phyloP scores from a whole-genome alignment of 2,113 vertebrate species.

The Gnathonemus longibarbis region DNA sequence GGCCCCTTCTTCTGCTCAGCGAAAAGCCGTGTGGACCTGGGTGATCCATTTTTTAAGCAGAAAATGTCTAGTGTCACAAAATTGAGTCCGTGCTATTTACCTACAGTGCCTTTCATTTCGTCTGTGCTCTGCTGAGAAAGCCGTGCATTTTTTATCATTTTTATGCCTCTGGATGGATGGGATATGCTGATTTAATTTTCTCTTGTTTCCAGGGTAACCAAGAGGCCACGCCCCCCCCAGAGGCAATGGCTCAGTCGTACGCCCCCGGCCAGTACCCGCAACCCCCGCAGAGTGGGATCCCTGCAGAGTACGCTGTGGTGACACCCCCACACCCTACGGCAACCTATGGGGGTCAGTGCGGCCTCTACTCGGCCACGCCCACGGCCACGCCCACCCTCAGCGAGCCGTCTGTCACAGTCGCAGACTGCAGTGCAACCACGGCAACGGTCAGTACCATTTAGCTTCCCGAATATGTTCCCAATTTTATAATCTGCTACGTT shows the following conservation, averaged over 20 bases:
- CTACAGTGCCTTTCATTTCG: neutral
- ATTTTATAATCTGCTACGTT: neutral
- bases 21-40: neutral
- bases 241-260: constrained; percentile 92
- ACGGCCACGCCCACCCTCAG: constrained; percentile 63
- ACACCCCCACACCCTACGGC: constrained; percentile 76
- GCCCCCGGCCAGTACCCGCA: constrained; percentile 82
- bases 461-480: neutral
- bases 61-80: constrained; percentile 9
- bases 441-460: constrained; percentile 72
- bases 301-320: constrained; percentile 69
- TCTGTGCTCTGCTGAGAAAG: neutral
- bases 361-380: constrained; percentile 84
- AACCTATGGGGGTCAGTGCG: constrained; percentile 84
- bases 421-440: constrained; percentile 73
- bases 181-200: constrained; percentile 4
- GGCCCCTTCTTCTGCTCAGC: neutral
- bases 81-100: constrained; percentile 3
- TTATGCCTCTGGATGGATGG: constrained; percentile 1
- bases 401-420: constrained; percentile 71
- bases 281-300: constrained; percentile 83
- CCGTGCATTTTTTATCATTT: neutral
- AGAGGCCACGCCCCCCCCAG: constrained; percentile 84
- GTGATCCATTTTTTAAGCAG: neutral
- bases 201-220: constrained; percentile 75